Evolutionary conservation across 2,888 invertebrate genomes (phyloP).

Genomic region (Choreutis nemorana): DNA sequence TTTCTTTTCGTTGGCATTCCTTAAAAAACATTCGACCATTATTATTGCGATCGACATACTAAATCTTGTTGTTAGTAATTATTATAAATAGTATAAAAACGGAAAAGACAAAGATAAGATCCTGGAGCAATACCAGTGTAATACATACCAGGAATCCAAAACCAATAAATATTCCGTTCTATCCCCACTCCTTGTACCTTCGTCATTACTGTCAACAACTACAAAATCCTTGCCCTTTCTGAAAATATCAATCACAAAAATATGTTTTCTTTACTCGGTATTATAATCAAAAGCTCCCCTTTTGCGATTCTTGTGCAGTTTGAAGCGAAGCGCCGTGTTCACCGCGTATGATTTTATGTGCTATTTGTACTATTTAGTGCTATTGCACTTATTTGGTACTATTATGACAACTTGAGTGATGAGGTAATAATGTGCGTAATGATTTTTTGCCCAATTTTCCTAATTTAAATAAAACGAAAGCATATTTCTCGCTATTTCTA

Average conservation of each 20-base stretch:
- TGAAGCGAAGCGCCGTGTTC: conserved; percentile 15
- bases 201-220: conserved; percentile 52
- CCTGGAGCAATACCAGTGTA: conserved; percentile 10
- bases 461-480: no score
- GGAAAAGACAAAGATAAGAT: conserved; percentile 2
- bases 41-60: no score
- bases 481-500: no score
- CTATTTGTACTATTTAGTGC: conserved; percentile 1
- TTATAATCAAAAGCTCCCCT: conserved; percentile 4
- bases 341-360: conserved; percentile 7
- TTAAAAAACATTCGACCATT: conserved; percentile 37
- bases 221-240: conserved; percentile 48
- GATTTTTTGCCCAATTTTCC: no score
- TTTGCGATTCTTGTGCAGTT: not conserved
- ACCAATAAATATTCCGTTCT: conserved; percentile 48
- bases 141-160: conserved; percentile 51
- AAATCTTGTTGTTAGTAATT: no score
- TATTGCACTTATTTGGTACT: not conserved
- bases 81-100: conserved; percentile 7
- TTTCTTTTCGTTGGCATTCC: conserved; percentile 53
- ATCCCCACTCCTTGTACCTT: conserved; percentile 33
- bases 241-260: conserved; percentile 41
- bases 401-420: no score
- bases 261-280: conserved; percentile 9
- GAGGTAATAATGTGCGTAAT: no score